Conservation (phyloP, 2,888 invertebrate genomes). For the Drosophila antonietae region DNA sequence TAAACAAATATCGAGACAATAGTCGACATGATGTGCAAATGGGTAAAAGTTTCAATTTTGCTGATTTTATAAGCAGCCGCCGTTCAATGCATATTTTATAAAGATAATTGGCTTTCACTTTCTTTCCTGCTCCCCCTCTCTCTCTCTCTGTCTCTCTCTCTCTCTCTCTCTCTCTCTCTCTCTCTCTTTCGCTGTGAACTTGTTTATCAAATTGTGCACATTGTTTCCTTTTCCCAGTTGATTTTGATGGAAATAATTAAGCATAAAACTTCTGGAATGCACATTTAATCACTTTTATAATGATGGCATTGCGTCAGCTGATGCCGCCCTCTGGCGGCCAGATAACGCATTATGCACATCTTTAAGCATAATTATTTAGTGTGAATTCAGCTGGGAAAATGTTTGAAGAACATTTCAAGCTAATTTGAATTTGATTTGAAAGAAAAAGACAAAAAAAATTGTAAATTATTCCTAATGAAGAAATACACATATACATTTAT, state of each 20-base stretch:
- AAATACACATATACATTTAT: too few species aligned
- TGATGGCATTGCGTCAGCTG: constrained; percentile 13
- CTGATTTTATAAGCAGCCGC: constrained; percentile 34
- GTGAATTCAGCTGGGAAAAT: constrained; percentile 11
- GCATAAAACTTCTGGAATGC: constrained; percentile 51
- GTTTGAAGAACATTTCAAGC: not conserved
- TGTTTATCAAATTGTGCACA: constrained; percentile 3
- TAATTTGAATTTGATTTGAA: not conserved
- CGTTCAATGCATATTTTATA: constrained; percentile 43
- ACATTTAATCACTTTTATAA: constrained; percentile 45
- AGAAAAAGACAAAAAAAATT: too few species aligned
- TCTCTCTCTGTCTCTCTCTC: not conserved
- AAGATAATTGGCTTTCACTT: constrained; percentile 35
- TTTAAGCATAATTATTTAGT: constrained; percentile 40
- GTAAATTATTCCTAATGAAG: too few species aligned
- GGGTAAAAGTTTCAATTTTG: constrained; percentile 29
- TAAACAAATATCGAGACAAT: constrained; percentile 4
- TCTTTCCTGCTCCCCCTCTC: not conserved
- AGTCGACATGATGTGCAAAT: not conserved
- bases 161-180: too few species aligned
- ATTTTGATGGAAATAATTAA: constrained; percentile 50
- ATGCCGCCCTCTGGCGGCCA: constrained; percentile 24
- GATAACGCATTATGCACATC: constrained; percentile 36
- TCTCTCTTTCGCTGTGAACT: not conserved
- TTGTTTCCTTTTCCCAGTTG: constrained; percentile 11